Percentiles rank a stretch among this genome's conserved stretches.
phyloP scores from a whole-genome alignment of 1,140 invertebrate genomes.

The Colletes latitarsis region DNA sequence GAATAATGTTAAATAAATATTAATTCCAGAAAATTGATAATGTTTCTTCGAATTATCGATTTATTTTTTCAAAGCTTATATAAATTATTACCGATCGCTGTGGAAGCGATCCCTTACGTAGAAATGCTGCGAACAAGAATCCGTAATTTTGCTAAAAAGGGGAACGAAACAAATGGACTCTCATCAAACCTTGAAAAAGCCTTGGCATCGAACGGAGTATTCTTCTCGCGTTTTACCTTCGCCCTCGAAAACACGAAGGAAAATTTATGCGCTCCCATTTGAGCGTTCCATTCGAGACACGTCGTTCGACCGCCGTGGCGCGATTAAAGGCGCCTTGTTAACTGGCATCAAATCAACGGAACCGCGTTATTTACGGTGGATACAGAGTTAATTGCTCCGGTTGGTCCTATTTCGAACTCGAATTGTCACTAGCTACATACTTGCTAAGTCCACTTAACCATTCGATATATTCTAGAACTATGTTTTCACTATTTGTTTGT shows the following conservation, averaged over 20 bases:
- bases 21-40: too few species aligned
- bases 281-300: not conserved
- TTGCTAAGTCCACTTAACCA: not conserved
- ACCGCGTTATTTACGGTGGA: not conserved
- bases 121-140: not conserved
- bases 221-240: not conserved
- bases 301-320: not conserved
- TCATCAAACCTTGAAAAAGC: not conserved
- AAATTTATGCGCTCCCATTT: slow-evolving; percentile 21
- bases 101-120: not conserved
- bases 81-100: not conserved
- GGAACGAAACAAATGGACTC: not conserved
- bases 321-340: not conserved
- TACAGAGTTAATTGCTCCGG: slow-evolving; percentile 7
- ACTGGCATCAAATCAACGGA: not conserved
- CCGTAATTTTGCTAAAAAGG: not conserved
- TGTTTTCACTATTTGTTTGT: too few species aligned
- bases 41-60: too few species aligned
- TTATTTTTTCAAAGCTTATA: too few species aligned
- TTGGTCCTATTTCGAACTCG: not conserved
- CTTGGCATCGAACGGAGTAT: not conserved
- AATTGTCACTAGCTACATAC: too few species aligned
- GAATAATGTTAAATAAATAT: too few species aligned
- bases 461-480: too few species aligned
- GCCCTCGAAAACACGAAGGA: not conserved